phyloP scores from a whole-genome alignment of 2,113 vertebrate genomes.

The Perca fluviatilis region DNA sequence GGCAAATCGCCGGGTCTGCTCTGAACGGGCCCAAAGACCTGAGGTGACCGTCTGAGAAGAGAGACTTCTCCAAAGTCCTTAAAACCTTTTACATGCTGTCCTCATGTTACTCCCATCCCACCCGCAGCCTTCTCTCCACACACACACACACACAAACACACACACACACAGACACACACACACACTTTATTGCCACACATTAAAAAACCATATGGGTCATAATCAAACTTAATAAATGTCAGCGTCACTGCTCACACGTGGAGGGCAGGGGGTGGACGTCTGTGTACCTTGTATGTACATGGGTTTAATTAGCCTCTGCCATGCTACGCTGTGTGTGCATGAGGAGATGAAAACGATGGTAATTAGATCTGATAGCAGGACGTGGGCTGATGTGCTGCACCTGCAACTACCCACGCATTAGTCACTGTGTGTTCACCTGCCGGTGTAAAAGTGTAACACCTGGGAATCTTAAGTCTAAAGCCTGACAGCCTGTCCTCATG shows the following conservation, averaged over 20 bases:
- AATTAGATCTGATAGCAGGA: slow-evolving; percentile 47
- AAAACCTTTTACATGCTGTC: neutral
- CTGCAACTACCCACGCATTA: slow-evolving; percentile 8
- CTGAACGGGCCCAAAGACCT: neutral
- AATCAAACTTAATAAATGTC: slow-evolving; percentile 56
- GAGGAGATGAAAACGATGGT: slow-evolving; percentile 28
- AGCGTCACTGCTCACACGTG: neutral
- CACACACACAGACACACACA: neutral
- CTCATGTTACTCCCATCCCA: neutral
- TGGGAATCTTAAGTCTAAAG: neutral
- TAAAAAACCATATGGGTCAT: slow-evolving; percentile 56
- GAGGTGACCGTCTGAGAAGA: neutral
- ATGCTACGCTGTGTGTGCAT: neutral
- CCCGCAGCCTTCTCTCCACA: neutral
- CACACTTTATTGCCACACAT: slow-evolving; percentile 51
- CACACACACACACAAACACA: neutral
- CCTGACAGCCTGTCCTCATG: no score
- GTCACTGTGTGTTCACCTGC: slow-evolving; percentile 9
- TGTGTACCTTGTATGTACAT: slow-evolving; percentile 64
- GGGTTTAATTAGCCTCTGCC: slow-evolving; percentile 66
- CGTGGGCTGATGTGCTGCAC: slow-evolving; percentile 27
- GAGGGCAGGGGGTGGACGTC: slow-evolving; percentile 24
- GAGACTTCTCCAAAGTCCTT: neutral
- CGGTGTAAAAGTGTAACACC: neutral
- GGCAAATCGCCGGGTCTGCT: no score